Conservation (phyloP, 1,140 invertebrate genomes). For the Luehdorfia chinensis region DNA sequence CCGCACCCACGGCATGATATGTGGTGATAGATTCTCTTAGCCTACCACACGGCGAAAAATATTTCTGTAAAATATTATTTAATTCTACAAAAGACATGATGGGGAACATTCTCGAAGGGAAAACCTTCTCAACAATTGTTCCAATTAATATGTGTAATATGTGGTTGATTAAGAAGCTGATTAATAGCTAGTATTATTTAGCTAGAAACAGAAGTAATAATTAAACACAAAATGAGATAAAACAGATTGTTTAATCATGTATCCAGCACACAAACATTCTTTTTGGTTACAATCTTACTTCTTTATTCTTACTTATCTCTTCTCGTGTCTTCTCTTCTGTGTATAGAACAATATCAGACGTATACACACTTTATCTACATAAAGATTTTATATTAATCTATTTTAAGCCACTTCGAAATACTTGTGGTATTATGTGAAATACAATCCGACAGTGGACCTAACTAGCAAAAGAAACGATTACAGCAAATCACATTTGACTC, state of each 20-base stretch:
- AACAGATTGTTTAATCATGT: slow-evolving; percentile 33
- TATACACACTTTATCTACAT: slow-evolving; percentile 1
- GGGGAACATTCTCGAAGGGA: too few species aligned
- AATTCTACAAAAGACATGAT: too few species aligned
- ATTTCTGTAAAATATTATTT: too few species aligned
- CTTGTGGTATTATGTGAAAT: background rate
- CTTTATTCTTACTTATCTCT: background rate
- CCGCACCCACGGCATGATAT: too few species aligned
- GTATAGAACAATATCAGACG: background rate
- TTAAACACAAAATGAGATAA: slow-evolving; percentile 24
- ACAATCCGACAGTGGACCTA: background rate
- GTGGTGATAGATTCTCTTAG: too few species aligned
- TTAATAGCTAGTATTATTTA: too few species aligned
- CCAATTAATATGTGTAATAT: too few species aligned
- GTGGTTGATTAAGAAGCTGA: too few species aligned
- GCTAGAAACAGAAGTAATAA: background rate
- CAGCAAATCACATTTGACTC: slow-evolving; percentile 23
- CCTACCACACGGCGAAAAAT: too few species aligned
- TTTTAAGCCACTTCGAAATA: background rate
- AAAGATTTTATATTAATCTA: slow-evolving; percentile 3
- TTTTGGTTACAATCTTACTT: slow-evolving; percentile 16
- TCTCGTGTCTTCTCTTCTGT: background rate
- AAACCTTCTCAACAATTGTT: too few species aligned
- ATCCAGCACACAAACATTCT: slow-evolving; percentile 34
- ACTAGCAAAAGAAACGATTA: slow-evolving; percentile 16